phyloP scores from a whole-genome alignment of 2,888 invertebrate species.

The Proisotoma minuta region DNA sequence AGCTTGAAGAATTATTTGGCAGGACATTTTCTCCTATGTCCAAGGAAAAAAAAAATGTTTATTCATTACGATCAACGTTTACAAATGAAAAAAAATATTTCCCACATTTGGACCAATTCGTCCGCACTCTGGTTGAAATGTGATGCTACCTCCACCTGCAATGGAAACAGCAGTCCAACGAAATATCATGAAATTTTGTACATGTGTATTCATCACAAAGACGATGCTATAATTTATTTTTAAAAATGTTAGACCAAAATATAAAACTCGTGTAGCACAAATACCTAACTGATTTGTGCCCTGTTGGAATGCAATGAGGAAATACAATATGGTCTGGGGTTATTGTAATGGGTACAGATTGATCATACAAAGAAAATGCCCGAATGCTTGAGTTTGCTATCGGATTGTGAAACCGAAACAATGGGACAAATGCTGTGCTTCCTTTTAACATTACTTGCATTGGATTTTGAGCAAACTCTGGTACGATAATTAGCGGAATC shows the following conservation, averaged over 20 bases:
- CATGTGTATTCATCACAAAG: conserved; percentile 39
- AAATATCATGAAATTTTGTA: conserved; percentile 36
- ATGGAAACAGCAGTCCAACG: conserved; percentile 33
- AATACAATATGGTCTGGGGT: conserved; percentile 31
- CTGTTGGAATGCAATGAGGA: conserved; percentile 39
- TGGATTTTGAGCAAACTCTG: conserved; percentile 14
- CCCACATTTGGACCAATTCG: conserved; percentile 28
- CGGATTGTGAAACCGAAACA: conserved; percentile 20
- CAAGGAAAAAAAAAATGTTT: background rate
- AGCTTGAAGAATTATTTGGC: conserved; percentile 33
- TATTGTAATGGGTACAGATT: conserved; percentile 33
- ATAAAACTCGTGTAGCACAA: background rate
- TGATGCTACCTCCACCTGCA: conserved; percentile 40
- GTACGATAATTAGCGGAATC: conserved; percentile 25
- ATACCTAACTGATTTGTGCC: conserved; percentile 26
- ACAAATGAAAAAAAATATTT: conserved; percentile 4
- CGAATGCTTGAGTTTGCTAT: conserved; percentile 9
- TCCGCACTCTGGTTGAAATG: conserved; percentile 38
- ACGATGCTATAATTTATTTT: conserved; percentile 21
- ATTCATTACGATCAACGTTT: background rate
- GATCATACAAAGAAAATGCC: conserved; percentile 23
- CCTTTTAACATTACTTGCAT: conserved; percentile 26
- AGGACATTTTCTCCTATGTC: conserved; percentile 20
- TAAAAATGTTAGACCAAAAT: background rate
- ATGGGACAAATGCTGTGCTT: conserved; percentile 15